Conservation (phyloP, 2,888 invertebrate genomes). For the Andricus curvator region DNA sequence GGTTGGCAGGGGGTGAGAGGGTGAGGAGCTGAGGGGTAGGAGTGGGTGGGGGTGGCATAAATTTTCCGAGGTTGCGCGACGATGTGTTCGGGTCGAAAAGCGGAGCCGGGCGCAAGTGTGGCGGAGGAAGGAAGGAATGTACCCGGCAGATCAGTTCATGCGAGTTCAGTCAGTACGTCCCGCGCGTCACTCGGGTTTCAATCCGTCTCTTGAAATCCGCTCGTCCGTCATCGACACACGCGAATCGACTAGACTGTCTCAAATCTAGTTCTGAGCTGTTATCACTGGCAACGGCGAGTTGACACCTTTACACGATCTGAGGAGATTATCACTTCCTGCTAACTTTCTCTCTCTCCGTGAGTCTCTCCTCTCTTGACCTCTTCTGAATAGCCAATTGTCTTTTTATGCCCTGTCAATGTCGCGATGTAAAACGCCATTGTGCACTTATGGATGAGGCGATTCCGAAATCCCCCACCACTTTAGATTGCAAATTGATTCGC, state of each 20-base stretch:
- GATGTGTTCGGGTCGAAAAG: slow-evolving; percentile 43
- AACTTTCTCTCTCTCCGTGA: slow-evolving; percentile 39
- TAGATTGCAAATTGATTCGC: not conserved
- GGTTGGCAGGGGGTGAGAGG: not conserved
- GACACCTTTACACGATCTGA: slow-evolving; percentile 6
- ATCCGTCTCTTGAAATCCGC: slow-evolving; percentile 1
- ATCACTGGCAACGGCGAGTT: slow-evolving; percentile 23
- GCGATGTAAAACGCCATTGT: slow-evolving; percentile 9
- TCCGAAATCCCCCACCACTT: not conserved
- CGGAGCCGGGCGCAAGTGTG: slow-evolving; percentile 46
- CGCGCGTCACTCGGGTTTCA: slow-evolving; percentile 41
- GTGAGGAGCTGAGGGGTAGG: not conserved
- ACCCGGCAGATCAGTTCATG: slow-evolving; percentile 47
- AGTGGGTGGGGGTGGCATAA: slow-evolving; percentile 39
- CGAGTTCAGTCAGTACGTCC: slow-evolving; percentile 45
- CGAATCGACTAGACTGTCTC: slow-evolving; percentile 12
- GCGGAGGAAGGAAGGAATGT: slow-evolving; percentile 44
- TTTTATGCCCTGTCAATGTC: slow-evolving; percentile 5
- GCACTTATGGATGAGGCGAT: not conserved
- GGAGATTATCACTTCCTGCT: slow-evolving; percentile 25
- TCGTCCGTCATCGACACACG: slow-evolving; percentile 4
- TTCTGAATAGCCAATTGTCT: slow-evolving; percentile 11
- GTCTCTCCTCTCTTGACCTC: slow-evolving; percentile 22
- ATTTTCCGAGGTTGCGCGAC: slow-evolving; percentile 46
- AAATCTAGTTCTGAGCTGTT: not conserved